Percentiles rank a stretch among this genome's conserved stretches.
phyloP scores from a whole-genome alignment of 2,113 vertebrate species.

The Stegostoma tigrinum region DNA sequence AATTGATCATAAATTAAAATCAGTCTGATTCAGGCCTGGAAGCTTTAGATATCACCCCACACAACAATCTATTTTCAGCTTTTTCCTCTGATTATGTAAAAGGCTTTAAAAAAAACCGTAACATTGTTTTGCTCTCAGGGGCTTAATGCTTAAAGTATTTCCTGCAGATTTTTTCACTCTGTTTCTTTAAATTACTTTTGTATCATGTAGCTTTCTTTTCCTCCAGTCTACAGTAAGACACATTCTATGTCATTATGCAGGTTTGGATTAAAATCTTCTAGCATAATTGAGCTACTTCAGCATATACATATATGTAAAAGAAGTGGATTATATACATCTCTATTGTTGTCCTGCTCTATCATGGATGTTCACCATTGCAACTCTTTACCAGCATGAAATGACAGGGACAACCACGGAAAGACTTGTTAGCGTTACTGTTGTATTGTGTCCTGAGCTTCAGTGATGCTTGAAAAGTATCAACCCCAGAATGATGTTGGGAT shows the following conservation, averaged over 20 bases:
- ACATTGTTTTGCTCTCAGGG: constrained; percentile 5
- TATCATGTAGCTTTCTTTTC: background rate
- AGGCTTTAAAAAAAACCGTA: background rate
- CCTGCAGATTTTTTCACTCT: constrained; percentile 17
- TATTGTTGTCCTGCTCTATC: background rate
- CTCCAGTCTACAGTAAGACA: background rate
- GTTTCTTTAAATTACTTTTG: constrained; percentile 9
- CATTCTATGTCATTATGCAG: background rate
- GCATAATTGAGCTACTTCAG: background rate
- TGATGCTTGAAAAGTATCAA: background rate
- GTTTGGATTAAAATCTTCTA: background rate
- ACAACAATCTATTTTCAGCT: background rate
- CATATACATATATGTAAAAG: background rate
- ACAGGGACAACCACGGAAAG: background rate
- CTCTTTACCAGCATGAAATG: background rate
- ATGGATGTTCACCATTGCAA: background rate
- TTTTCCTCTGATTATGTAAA: constrained; percentile 14
- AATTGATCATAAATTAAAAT: background rate
- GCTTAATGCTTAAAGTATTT: background rate
- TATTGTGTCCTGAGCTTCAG: background rate
- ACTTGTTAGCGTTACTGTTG: background rate
- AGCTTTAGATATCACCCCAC: background rate
- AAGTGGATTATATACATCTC: background rate
- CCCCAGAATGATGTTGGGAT: background rate
- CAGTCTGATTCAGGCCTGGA: background rate